phyloP scores from a whole-genome alignment of 1,140 invertebrate species.

The Drosophila pallidifrons region DNA sequence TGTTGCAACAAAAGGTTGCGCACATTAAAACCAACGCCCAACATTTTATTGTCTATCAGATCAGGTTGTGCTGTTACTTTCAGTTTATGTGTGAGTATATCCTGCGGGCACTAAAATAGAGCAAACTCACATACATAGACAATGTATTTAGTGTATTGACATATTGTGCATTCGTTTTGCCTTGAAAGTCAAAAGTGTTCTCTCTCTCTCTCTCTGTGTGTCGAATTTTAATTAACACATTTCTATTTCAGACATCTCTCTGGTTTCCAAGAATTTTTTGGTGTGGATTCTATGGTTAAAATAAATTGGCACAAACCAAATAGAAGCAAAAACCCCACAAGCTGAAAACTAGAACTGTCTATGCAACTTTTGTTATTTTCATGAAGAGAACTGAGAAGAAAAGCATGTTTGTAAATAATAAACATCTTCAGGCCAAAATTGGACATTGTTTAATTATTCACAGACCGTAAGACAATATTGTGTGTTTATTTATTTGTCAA shows the following conservation, averaged over 20 bases:
- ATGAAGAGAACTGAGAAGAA: neutral
- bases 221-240: neutral
- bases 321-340: neutral
- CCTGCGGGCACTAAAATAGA: no score
- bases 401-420: neutral
- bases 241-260: neutral
- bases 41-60: slow-evolving; percentile 49
- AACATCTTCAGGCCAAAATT: neutral
- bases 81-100: neutral
- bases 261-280: neutral
- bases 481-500: slow-evolving; percentile 11
- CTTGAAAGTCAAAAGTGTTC: neutral
- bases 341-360: neutral
- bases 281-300: slow-evolving; percentile 26
- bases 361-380: neutral
- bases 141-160: neutral
- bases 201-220: no score
- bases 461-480: neutral
- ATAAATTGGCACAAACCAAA: slow-evolving; percentile 19
- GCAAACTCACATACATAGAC: neutral
- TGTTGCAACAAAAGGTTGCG: slow-evolving; percentile 28
- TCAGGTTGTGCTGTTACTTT: slow-evolving; percentile 14
- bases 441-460: neutral
- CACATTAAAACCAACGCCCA: slow-evolving; percentile 33
- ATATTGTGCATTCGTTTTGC: slow-evolving; percentile 11